Percentiles rank a stretch among this genome's conserved stretches.
Conservation (phyloP, 2,113 vertebrate species). For the Corythaixoides concolor region DNA sequence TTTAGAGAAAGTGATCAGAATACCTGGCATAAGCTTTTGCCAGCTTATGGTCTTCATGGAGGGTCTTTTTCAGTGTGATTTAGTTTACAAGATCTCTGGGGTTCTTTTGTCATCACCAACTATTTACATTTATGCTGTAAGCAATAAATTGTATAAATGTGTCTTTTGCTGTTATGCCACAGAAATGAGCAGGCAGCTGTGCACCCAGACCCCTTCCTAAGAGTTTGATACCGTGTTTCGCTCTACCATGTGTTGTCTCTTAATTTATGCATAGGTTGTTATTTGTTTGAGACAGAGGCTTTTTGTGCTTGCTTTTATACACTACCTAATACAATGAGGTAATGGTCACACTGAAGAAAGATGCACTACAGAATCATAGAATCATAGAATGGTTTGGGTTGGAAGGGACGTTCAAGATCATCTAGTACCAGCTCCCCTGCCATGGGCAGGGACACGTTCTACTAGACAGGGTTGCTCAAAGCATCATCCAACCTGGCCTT, state of each 20-base stretch:
- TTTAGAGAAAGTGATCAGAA: background rate
- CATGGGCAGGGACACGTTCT: too few species aligned
- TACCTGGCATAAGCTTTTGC: background rate
- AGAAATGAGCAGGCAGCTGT: background rate
- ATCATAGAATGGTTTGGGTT: too few species aligned
- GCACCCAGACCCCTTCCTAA: background rate
- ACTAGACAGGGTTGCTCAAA: too few species aligned
- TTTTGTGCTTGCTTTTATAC: background rate
- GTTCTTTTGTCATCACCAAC: background rate
- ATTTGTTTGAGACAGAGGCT: background rate
- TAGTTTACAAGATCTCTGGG: background rate
- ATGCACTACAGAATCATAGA: background rate
- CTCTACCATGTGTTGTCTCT: background rate
- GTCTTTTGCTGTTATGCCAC: background rate
- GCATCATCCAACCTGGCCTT: too few species aligned
- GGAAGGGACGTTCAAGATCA: too few species aligned
- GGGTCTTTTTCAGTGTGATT: background rate
- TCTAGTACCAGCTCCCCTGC: too few species aligned
- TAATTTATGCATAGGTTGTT: background rate
- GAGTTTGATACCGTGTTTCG: background rate
- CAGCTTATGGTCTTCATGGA: background rate
- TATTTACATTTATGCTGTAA: constrained; percentile 23
- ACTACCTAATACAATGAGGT: accelerated
- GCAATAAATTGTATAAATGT: constrained; percentile 6
- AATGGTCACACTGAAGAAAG: background rate